phyloP scores from a whole-genome alignment of 2,113 vertebrate species.

The Rhegmatorhina hoffmannsi region DNA sequence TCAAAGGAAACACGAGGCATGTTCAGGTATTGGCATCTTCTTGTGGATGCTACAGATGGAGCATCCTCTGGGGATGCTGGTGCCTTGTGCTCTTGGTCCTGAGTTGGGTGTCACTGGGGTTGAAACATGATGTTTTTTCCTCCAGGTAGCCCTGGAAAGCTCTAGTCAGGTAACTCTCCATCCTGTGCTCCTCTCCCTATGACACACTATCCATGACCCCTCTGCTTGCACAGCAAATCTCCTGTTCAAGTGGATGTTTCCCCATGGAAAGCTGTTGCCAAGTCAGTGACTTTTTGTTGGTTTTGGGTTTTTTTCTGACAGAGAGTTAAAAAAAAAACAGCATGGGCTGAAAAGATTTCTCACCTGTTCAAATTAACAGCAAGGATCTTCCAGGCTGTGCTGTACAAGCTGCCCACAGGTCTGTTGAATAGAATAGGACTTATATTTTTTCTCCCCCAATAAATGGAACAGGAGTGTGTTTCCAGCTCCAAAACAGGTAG shows the following conservation, averaged over 20 bases:
- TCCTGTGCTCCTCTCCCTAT: background rate
- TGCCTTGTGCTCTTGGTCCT: background rate
- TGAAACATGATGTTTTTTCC: background rate
- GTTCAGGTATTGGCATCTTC: background rate
- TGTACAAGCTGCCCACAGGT: background rate
- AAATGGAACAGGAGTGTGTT: background rate
- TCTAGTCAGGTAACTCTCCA: background rate
- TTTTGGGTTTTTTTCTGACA: too few species aligned
- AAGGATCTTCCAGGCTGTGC: background rate
- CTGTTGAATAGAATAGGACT: background rate
- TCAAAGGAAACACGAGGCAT: background rate
- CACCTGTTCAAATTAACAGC: background rate
- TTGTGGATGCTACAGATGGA: fast-evolving
- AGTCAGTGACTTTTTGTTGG: background rate
- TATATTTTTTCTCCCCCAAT: background rate
- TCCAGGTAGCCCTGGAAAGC: background rate
- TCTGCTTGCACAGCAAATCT: background rate
- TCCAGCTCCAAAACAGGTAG: background rate
- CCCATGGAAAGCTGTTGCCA: background rate
- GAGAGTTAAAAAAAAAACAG: background rate
- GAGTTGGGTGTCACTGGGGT: background rate
- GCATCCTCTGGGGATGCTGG: background rate
- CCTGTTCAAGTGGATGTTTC: background rate
- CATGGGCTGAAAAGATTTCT: background rate
- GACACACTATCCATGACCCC: fast-evolving